A percentile compares a stretch with the other conserved stretches of the same genome.
Conservation (phyloP, 1,140 invertebrate genomes). For the Cyrtorhinus lividipennis region DNA sequence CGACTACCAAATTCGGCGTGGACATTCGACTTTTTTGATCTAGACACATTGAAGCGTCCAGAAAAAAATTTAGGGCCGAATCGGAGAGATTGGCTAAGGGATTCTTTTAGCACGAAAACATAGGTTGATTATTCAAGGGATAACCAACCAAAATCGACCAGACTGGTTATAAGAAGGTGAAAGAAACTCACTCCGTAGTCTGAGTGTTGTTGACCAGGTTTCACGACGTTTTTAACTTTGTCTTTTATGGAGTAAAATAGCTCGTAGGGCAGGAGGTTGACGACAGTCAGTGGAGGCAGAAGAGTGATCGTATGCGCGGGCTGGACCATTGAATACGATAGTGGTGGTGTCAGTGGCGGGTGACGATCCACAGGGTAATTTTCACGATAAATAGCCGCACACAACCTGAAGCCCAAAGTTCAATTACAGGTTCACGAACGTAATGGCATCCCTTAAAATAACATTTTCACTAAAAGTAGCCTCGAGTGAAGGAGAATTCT, state of each 20-base stretch:
- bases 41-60: too few relatives aligned
- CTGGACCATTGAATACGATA: conserved; percentile 31
- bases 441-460: too few relatives aligned
- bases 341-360: conserved; percentile 21
- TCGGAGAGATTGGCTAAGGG: too few relatives aligned
- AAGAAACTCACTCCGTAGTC: conserved; percentile 24
- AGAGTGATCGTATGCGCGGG: conserved; percentile 77
- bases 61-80: too few relatives aligned
- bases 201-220: conserved; percentile 32
- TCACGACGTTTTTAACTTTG: conserved; percentile 40
- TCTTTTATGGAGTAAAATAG: conserved; percentile 37
- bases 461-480: too few relatives aligned
- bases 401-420: conserved; percentile 43
- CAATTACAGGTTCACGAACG: conserved; percentile 6
- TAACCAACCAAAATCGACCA: too few relatives aligned
- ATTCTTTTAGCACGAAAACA: too few relatives aligned
- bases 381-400: conserved; percentile 60
- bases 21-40: too few relatives aligned
- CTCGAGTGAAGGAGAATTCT: conserved; percentile 11
- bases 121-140: too few relatives aligned
- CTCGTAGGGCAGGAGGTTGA: conserved; percentile 61
- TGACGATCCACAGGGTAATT: conserved; percentile 55
- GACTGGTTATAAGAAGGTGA: too few relatives aligned
- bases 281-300: conserved; percentile 64
- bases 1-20: too few relatives aligned